Base-by-base conservation (phyloP, 2,113 vertebrate genomes). In the Quiscalus mexicanus region DNA sequence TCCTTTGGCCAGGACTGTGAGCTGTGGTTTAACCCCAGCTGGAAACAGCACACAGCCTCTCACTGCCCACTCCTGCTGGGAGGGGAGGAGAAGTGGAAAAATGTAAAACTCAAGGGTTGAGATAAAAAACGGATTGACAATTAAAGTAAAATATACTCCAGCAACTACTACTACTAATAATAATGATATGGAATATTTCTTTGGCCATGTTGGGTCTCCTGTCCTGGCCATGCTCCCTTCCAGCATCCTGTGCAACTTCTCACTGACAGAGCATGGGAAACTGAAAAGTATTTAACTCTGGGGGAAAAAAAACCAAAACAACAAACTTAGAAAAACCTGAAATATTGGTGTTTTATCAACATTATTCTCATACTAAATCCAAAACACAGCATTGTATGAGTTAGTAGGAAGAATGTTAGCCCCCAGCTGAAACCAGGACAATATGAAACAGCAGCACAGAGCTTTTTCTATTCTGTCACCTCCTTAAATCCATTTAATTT, bases 161-260 rank as follows among this genome's bases (percentile, higher is more conserved):
- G 8, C 4, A 35, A 27, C 23, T 18, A 6, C n/a, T 7, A 24
- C 13, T 35, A 2, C 1, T 58, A 15, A 4, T 59, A 10, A 17
- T 12, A 42, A 22, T 31, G 1, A 7, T 44, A 6, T 8, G 8
- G 6, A 81, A 44, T 58, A 50, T 65, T 56, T 39, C 27, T 37
- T 59, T 33, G 59, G 15, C 19, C 12, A 9, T 22, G 44, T 52
- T 59, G 18, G 27, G 23, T 81, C 76, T 44, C 37, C 44, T 58
- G 15, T 52, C 37, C 22, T 56, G 21, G 17, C 42, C 42, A 13
- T 65, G 35, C 2, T 75, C 15, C n/a, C 19, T 67, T 74, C 10
- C 30, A 49, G 42, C 30, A 16, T 35, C 35, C 35, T 49, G 35
- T 35, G 42, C 15, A 42, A 47, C 13, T 25, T 12, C 60, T 58